Conservation (phyloP, 1,140 invertebrate species). For the Diorhabda elongata region DNA sequence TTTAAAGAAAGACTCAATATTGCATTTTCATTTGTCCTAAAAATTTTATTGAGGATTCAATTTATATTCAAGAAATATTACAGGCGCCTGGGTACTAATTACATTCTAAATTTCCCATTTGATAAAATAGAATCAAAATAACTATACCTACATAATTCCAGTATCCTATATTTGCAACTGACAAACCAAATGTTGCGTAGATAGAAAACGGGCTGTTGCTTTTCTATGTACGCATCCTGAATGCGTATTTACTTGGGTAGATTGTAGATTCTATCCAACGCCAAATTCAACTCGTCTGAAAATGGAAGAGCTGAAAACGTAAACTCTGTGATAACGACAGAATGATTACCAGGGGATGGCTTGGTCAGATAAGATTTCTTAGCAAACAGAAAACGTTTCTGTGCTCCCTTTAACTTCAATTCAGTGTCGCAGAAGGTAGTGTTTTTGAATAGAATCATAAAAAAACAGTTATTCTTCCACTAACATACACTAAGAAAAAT, state of each 20-base stretch:
- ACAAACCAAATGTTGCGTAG: not conserved
- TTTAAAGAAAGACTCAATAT: too few species aligned
- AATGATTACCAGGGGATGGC: constrained; percentile 26
- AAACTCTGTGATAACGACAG: constrained; percentile 24
- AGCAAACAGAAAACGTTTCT: constrained; percentile 19
- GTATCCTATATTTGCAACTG: not conserved
- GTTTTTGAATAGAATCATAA: not conserved
- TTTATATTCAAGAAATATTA: too few species aligned
- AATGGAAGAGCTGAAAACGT: constrained; percentile 17
- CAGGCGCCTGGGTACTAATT: too few species aligned
- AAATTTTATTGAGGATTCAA: too few species aligned
- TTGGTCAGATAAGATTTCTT: constrained; percentile 26
- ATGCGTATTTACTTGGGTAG: constrained; percentile 8
- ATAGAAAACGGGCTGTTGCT: not conserved
- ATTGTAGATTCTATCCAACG: constrained; percentile 13
- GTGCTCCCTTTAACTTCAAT: not conserved
- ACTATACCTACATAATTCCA: not conserved
- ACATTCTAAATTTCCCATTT: too few species aligned
- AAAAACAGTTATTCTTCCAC: not conserved
- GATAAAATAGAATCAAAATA: not conserved
- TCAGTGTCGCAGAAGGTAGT: not conserved
- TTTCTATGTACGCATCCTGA: constrained; percentile 7
- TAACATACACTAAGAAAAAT: too few species aligned
- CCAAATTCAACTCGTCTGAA: constrained; percentile 15
- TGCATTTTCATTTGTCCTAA: too few species aligned